phyloP scores from a whole-genome alignment of 2,113 vertebrate species.

The Numenius arquata region DNA sequence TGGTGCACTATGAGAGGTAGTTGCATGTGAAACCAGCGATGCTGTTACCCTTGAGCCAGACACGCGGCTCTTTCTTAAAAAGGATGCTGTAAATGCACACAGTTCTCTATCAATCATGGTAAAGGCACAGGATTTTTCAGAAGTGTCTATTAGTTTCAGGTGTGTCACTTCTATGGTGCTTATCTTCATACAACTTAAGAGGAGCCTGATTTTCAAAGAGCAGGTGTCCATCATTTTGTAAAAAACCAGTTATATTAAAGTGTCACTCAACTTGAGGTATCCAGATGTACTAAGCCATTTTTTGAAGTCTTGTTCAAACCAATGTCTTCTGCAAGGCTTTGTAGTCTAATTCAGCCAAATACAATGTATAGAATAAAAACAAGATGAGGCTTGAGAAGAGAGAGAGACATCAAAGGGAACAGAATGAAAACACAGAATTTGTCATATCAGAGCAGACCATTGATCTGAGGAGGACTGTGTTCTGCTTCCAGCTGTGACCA shows the following conservation, averaged over 20 bases:
- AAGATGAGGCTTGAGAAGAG: constrained; percentile 57
- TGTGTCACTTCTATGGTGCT: background rate
- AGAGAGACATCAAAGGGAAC: constrained; percentile 53
- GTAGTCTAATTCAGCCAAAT: constrained; percentile 60
- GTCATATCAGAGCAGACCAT: constrained; percentile 37
- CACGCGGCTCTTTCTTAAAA: background rate
- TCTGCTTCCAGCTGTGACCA: constrained; percentile 56
- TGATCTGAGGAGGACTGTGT: constrained; percentile 37
- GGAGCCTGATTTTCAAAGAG: constrained; percentile 48
- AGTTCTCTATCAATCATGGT: constrained; percentile 15
- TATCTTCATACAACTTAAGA: constrained; percentile 39
- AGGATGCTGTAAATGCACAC: background rate
- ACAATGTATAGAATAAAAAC: constrained; percentile 58
- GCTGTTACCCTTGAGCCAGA: constrained; percentile 8
- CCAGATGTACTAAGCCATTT: constrained; percentile 53
- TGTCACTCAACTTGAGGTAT: constrained; percentile 32
- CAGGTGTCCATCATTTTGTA: constrained; percentile 57
- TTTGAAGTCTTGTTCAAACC: constrained; percentile 50
- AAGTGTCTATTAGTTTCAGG: constrained; percentile 59
- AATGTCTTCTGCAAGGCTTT: constrained; percentile 44
- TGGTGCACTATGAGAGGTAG: background rate
- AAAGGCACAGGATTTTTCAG: constrained; percentile 35
- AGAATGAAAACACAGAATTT: constrained; percentile 57
- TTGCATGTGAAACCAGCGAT: background rate
- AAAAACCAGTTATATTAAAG: constrained; percentile 52